A percentile compares a stretch with the other conserved stretches of the same genome.
These are phyloP conservation scores for Tricholaema leucomelas DNA, from an alignment of 2,113 vertebrate genomes.

Conservation along the genomic window DNA sequence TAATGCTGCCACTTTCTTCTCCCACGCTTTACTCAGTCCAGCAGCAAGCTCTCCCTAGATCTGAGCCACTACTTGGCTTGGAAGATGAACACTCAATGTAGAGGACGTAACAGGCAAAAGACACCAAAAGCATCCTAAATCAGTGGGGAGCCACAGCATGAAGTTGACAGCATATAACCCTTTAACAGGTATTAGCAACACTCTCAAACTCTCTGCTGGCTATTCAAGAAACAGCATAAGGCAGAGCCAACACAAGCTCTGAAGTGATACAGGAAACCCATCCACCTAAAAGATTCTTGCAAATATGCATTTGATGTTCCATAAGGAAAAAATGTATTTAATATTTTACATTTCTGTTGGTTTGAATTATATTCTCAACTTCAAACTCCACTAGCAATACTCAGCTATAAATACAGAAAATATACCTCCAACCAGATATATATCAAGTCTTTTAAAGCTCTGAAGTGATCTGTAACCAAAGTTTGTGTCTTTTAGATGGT, in stretches of 20 bases:
- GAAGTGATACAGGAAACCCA: background rate
- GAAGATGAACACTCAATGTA: background rate
- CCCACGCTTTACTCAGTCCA: fast-evolving
- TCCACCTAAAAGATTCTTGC: background rate
- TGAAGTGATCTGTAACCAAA: background rate
- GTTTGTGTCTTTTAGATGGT: background rate
- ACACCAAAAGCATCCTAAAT: background rate
- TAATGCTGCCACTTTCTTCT: background rate
- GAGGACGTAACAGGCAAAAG: background rate
- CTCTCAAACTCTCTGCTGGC: background rate
- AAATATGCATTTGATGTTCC: background rate
- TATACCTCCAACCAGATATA: background rate
- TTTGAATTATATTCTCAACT: background rate
- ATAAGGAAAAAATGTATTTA: background rate
- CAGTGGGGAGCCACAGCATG: fast-evolving
- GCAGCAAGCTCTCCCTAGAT: fast-evolving
- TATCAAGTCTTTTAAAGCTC: background rate
- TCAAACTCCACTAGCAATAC: background rate
- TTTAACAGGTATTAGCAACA: background rate
- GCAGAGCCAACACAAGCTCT: background rate
- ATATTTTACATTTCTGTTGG: background rate
- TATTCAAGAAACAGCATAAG: background rate
- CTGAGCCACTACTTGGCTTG: fast-evolving
- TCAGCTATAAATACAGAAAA: background rate
- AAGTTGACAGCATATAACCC: background rate